phyloP scores from a whole-genome alignment of 2,797 vertebrate genomes.

The Rhinella marina region DNA sequence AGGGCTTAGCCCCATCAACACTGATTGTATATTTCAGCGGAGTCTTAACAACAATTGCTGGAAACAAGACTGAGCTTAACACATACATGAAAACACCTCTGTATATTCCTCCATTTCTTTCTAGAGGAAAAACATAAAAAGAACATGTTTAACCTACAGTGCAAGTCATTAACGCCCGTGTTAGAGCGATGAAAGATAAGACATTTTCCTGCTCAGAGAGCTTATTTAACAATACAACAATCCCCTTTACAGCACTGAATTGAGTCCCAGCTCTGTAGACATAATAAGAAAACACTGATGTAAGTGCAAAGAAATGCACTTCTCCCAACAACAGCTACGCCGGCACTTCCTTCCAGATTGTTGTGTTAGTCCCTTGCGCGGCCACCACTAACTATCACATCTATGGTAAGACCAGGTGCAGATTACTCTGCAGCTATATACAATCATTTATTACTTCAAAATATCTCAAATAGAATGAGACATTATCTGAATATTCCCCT shows the following conservation, averaged over 20 bases:
- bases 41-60: conserved; percentile 40
- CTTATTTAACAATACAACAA: conserved; percentile 32
- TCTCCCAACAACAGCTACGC: conserved; percentile 7
- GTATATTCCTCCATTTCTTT: neutral
- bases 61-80: conserved; percentile 24
- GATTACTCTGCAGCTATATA: neutral
- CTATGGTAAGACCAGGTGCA: neutral
- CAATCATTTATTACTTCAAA: neutral
- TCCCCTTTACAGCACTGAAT: neutral
- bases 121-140: neutral
- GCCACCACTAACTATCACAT: neutral
- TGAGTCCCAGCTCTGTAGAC: neutral
- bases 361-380: neutral
- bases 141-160: neutral
- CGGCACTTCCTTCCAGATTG: neutral
- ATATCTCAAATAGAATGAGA: neutral
- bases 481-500: too few relatives aligned
- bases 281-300: conserved; percentile 45
- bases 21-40: conserved; percentile 12
- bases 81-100: conserved; percentile 19
- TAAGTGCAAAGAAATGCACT: conserved; percentile 38
- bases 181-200: conserved; percentile 41
- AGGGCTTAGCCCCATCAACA: neutral
- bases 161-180: conserved; percentile 26
- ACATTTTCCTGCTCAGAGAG: conserved; percentile 13